A percentile compares a stretch with the other conserved stretches of the same genome.
phyloP scores from a whole-genome alignment of 2,113 vertebrate species.

The Ciconia boyciana region DNA sequence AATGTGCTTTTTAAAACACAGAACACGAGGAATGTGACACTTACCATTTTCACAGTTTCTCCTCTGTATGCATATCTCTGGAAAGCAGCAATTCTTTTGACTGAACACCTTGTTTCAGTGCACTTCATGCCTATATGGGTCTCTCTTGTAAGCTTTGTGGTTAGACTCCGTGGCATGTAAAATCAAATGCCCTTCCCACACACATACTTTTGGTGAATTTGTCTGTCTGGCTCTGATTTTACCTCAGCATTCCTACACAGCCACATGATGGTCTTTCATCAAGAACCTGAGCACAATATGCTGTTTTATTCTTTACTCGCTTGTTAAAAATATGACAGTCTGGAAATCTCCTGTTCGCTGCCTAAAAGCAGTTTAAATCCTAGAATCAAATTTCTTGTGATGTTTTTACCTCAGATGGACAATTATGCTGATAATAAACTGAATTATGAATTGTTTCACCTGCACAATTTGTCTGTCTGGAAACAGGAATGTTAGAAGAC shows the following conservation, averaged over 20 bases:
- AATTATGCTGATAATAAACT: slow-evolving; percentile 1
- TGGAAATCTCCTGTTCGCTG: not conserved
- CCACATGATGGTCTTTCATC: not conserved
- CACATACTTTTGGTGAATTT: not conserved
- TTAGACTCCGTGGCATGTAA: not conserved
- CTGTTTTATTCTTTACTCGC: not conserved
- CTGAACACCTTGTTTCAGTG: not conserved
- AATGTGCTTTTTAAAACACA: not conserved
- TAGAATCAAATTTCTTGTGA: slow-evolving; percentile 6
- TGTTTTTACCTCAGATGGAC: not conserved
- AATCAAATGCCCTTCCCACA: slow-evolving; percentile 19
- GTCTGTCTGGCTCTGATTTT: slow-evolving; percentile 33
- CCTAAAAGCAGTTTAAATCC: not conserved
- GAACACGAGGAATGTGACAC: not conserved
- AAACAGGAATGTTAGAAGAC: not conserved
- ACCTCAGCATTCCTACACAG: slow-evolving; percentile 36
- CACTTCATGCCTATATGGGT: accelerated
- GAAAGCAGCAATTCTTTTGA: not conserved
- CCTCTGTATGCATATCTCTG: accelerated
- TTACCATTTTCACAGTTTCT: not conserved
- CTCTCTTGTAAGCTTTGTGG: not conserved
- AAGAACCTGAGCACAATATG: not conserved
- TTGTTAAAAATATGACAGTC: not conserved
- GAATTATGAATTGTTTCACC: not conserved
- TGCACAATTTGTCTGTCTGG: not conserved